Percentiles rank a stretch among this genome's conserved stretches.
Evolutionary conservation across 2,888 invertebrate genomes (phyloP).

Genomic region (Ctena decussata): DNA sequence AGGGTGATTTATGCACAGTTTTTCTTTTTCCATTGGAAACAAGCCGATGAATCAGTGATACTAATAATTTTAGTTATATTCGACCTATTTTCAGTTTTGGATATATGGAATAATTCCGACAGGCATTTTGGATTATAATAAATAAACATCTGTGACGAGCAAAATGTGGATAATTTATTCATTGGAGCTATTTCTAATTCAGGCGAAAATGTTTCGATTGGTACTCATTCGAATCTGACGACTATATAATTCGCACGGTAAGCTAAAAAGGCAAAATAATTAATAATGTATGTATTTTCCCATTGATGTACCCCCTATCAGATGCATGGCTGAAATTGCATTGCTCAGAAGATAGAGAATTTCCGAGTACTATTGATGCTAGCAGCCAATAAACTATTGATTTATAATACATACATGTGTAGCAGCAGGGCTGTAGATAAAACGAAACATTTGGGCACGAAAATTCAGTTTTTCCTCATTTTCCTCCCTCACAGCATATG

Average conservation of each 20-base stretch:
- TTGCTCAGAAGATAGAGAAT: not conserved
- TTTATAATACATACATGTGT: not conserved
- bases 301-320: not conserved
- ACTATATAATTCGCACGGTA: constrained; percentile 6
- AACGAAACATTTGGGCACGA: too few relatives aligned
- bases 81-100: constrained; percentile 10
- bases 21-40: constrained; percentile 60
- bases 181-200: not conserved
- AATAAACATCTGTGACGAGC: not conserved
- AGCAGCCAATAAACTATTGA: not conserved
- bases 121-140: not conserved
- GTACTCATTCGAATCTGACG: not conserved
- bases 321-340: not conserved
- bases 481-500: too few relatives aligned
- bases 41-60: constrained; percentile 52
- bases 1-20: constrained; percentile 79
- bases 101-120: not conserved
- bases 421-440: not conserved
- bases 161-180: not conserved
- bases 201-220: constrained; percentile 2
- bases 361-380: not conserved
- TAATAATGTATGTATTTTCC: not conserved
- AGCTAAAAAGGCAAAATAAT: constrained; percentile 6
- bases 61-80: constrained; percentile 5
- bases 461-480: too few relatives aligned